Evolutionary conservation across 2,113 vertebrate genomes (phyloP).

Genomic region (Nothocercus nigrocapillus): DNA sequence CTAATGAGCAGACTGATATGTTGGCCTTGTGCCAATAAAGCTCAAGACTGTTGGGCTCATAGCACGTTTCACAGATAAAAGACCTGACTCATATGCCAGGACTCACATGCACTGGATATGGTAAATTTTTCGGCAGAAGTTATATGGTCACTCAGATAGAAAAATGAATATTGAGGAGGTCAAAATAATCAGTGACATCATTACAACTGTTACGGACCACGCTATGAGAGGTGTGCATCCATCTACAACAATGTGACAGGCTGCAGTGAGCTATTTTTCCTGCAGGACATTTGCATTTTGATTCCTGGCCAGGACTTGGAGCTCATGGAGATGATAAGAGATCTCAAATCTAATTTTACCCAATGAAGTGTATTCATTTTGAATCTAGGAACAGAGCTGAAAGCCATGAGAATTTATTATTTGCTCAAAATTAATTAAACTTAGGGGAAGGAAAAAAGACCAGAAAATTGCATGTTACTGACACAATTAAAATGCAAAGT

Average conservation of each 20-base stretch:
- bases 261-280: background rate
- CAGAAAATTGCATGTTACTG: constrained; percentile 47
- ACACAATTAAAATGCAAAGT: constrained; percentile 50
- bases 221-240: background rate
- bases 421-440: constrained; percentile 64
- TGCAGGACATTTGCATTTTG: background rate
- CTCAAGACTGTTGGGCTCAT: background rate
- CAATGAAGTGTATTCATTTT: background rate
- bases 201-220: background rate
- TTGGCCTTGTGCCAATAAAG: background rate
- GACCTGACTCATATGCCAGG: background rate
- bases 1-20: background rate
- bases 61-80: background rate
- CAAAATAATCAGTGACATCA: background rate
- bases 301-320: background rate
- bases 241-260: background rate
- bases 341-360: constrained; percentile 2
- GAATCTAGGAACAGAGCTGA: background rate
- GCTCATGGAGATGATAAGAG: background rate
- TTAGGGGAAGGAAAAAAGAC: constrained; percentile 38
- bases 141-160: background rate
- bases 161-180: background rate
- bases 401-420: constrained; percentile 50
- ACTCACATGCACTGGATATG: background rate
- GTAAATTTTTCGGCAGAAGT: background rate